Evolutionary conservation across 2,113 vertebrate species (phyloP), one percentile per base, ranked within the genome.

Genomic region (Boleophthalmus pectinirostris): DNA sequence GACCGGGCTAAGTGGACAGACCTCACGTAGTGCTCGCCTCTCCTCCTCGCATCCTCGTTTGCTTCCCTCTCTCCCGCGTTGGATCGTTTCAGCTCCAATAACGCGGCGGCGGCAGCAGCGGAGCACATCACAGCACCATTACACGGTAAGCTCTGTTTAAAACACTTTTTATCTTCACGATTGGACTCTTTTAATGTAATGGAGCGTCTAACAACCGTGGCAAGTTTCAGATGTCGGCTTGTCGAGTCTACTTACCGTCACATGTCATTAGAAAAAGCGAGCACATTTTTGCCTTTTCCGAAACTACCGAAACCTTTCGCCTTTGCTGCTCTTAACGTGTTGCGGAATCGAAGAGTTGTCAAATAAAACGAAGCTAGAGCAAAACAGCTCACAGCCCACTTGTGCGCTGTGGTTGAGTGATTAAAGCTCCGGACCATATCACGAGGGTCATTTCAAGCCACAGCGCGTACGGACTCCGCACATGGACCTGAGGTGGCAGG

Each of bases 1-100:
- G 78, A 51, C 46, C 23, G 57, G 73, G 66, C 58, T 77, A 73
- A 85, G 82, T 80, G 84, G 84, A 82, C 79, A 80, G 86, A 90
- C 72, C 82, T 84, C 82, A 72, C 76, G 69, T 54, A 73, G 72
- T 70, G 82, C 82, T 84, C 83, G 77, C 65, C 79, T 78, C 74
- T 83, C 79, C 88, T 82, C 85, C 80, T 80, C 69, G 85, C 74
- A 24, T 74, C 71, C 68, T 78, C 75, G 25, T 43, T 43, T 43
- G 38, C 58, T 9, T 61, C 58, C 6, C 54, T 25, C 43, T 73
- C 71, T 65, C 77, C 72, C 78, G 70, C 79, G 71, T 68, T 68
- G 85, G 84, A 77, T 74, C 71, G 23, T 80, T 80, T 78, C 51
- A 69, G 68, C 85, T 78, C 72, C 77, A 67, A 45, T 77, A 61